These are phyloP conservation scores for Theropithecus gelada DNA, from an alignment of 2,113 vertebrate species.

Conservation along the genomic window DNA sequence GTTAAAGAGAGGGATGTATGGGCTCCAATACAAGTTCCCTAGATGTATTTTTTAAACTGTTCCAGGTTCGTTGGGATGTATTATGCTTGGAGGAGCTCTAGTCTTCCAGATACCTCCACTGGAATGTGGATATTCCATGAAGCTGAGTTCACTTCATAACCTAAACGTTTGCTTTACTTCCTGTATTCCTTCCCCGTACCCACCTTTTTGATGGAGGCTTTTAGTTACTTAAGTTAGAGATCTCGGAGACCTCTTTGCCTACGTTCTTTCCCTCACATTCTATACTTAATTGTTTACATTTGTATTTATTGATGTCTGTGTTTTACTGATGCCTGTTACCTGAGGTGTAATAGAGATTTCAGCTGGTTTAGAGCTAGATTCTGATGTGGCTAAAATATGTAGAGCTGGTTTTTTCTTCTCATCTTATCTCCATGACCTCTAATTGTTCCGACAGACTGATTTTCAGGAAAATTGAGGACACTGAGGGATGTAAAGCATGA, in stretches of 20 bases:
- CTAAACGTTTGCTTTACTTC: not conserved
- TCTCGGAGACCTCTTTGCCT: not conserved
- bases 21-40: not conserved
- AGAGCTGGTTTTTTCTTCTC: not conserved
- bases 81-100: not conserved
- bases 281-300: not conserved
- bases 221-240: too few relatives aligned
- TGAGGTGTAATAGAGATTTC: not conserved
- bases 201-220: not conserved
- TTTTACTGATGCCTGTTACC: not conserved
- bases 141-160: not conserved
- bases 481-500: not conserved
- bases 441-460: not conserved
- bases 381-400: not conserved
- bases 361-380: not conserved
- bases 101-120: not conserved
- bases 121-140: not conserved
- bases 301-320: too few relatives aligned
- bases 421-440: not conserved
- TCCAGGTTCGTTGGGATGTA: not conserved
- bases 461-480: not conserved
- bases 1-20: not conserved
- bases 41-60: not conserved
- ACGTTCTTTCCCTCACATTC: not conserved
- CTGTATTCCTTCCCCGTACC: too few relatives aligned